phyloP scores from a whole-genome alignment of 2,888 invertebrate species.

The Melieria crassipennis region DNA sequence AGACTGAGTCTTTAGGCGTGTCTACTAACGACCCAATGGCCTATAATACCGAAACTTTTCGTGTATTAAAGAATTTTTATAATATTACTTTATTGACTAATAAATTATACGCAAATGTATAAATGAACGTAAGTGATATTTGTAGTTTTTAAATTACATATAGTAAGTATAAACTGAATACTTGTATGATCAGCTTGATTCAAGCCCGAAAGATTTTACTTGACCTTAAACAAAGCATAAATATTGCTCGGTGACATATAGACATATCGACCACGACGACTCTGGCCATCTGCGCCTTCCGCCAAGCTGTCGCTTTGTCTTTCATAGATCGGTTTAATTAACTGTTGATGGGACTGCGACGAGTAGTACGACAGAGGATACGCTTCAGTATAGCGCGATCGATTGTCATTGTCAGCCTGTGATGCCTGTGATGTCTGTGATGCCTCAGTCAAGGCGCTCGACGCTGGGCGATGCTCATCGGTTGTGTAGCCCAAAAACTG shows the following conservation, averaged over 20 bases:
- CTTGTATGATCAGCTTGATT: too few relatives aligned
- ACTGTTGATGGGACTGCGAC: not conserved
- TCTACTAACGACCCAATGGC: too few relatives aligned
- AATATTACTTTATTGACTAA: not conserved
- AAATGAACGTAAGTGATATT: not conserved
- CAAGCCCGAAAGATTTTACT: conserved; percentile 2
- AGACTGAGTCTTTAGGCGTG: too few relatives aligned
- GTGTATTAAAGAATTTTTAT: not conserved
- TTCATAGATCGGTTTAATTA: conserved; percentile 36
- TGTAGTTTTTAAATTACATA: too few relatives aligned
- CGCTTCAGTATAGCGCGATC: conserved; percentile 7
- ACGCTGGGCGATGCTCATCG: conserved; percentile 25
- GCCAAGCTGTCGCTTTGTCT: conserved; percentile 12
- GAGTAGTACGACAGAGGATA: not conserved
- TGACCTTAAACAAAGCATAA: conserved; percentile 46
- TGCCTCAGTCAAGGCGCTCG: too few relatives aligned
- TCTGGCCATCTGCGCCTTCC: not conserved
- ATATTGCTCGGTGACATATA: conserved; percentile 47
- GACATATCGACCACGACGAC: conserved; percentile 19
- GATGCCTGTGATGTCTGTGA: too few relatives aligned
- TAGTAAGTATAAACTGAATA: too few relatives aligned
- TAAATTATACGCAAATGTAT: not conserved
- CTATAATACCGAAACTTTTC: too few relatives aligned
- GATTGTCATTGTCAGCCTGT: too few relatives aligned
- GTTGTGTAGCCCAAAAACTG: conserved; percentile 51